These are phyloP conservation scores for Ammospiza maritima DNA, from an alignment of 2,797 vertebrate species.

Conservation along the genomic window DNA sequence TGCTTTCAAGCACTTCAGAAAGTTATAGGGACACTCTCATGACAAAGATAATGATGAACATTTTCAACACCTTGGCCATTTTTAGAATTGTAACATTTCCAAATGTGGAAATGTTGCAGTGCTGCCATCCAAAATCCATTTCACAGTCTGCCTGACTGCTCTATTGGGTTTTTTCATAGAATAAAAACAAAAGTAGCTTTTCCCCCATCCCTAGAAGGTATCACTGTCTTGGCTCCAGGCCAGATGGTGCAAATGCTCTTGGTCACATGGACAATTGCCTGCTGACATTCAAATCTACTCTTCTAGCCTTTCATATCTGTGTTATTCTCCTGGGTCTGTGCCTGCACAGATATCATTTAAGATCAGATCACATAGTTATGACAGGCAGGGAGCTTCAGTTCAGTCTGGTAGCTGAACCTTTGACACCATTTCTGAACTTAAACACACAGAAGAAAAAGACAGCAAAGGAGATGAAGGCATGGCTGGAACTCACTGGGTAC, in stretches of 20 bases:
- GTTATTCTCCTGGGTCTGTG: neutral
- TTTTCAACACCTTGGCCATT: neutral
- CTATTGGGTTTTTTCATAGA: neutral
- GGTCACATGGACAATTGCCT: neutral
- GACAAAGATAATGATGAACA: rapidly evolving
- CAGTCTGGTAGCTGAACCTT: neutral
- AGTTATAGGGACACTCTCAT: neutral
- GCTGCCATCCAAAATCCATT: neutral
- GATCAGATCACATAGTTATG: neutral
- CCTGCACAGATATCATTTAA: neutral
- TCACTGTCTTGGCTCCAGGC: neutral
- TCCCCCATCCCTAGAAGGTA: neutral
- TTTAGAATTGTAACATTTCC: neutral
- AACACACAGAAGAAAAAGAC: neutral
- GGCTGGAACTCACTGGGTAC: neutral
- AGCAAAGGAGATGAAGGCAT: neutral
- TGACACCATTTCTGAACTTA: neutral
- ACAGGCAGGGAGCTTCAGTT: neutral
- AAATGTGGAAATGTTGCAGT: neutral
- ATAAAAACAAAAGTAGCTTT: neutral
- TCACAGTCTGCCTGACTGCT: neutral
- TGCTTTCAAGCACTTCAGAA: neutral
- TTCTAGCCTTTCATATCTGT: neutral
- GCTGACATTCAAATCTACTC: neutral
- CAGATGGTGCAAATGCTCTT: neutral